A percentile compares a stretch with the other conserved stretches of the same genome.
These are phyloP conservation scores for Drosophila ironensis DNA, from an alignment of 1,140 invertebrate genomes.

Conservation along the genomic window DNA sequence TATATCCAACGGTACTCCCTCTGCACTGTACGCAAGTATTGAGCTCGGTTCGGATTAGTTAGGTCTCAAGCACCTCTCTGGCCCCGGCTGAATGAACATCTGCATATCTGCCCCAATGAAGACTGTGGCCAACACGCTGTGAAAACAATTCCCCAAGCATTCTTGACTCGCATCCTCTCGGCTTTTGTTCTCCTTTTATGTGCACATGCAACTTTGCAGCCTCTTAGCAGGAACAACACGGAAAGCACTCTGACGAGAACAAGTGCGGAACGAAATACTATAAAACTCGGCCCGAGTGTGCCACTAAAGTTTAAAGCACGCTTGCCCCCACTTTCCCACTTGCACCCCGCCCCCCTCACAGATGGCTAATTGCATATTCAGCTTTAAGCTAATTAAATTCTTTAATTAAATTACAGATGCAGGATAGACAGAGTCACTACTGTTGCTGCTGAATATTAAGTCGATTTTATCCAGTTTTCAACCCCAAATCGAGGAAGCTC, in stretches of 20 bases:
- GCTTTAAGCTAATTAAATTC: slow-evolving; percentile 28
- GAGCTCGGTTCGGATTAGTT: neutral
- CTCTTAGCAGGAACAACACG: slow-evolving; percentile 31
- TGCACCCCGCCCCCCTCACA: neutral
- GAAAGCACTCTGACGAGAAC: slow-evolving; percentile 23
- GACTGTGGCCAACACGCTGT: slow-evolving; percentile 9
- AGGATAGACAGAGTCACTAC: too few relatives aligned
- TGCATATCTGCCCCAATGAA: slow-evolving; percentile 3
- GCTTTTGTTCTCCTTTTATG: neutral
- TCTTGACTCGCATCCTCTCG: neutral
- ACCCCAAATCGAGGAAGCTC: slow-evolving; percentile 3
- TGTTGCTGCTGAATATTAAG: slow-evolving; percentile 48
- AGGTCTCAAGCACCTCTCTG: neutral
- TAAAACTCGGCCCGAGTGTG: slow-evolving; percentile 17
- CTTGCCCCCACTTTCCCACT: neutral
- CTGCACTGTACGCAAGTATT: neutral
- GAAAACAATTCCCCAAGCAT: slow-evolving; percentile 15
- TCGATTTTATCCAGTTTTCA: slow-evolving; percentile 36
- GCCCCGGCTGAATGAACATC: neutral
- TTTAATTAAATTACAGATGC: slow-evolving; percentile 20
- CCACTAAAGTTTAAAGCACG: slow-evolving; percentile 17
- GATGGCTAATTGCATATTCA: slow-evolving; percentile 24
- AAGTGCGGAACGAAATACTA: slow-evolving; percentile 19
- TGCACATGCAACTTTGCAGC: slow-evolving; percentile 24
- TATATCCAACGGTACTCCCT: neutral